phyloP scores from a whole-genome alignment of 1,140 invertebrate species.

The Acromyrmex heyeri region DNA sequence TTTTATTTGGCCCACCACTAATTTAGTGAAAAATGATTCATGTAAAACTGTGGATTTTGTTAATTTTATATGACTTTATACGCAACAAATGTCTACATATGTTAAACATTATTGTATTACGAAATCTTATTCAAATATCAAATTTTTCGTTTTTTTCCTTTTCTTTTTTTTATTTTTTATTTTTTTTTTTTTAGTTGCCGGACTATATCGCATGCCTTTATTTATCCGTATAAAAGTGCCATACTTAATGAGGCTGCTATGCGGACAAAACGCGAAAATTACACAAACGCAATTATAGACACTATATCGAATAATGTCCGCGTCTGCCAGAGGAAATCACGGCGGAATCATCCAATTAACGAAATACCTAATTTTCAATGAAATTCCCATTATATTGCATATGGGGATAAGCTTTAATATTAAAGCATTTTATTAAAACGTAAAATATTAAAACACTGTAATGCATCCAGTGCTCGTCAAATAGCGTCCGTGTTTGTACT shows the following conservation, averaged over 20 bases:
- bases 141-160: neutral
- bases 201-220: slow-evolving; percentile 3
- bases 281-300: slow-evolving; percentile 59
- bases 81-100: neutral
- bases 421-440: slow-evolving; percentile 68
- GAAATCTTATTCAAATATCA: slow-evolving; percentile 13
- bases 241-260: slow-evolving; percentile 46
- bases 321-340: slow-evolving; percentile 58
- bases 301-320: slow-evolving; percentile 62
- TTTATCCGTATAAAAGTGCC: slow-evolving; percentile 48
- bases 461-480: slow-evolving; percentile 62
- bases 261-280: slow-evolving; percentile 56
- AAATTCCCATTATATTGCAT: slow-evolving; percentile 62
- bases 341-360: slow-evolving; percentile 61
- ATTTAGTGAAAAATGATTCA: neutral
- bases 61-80: neutral
- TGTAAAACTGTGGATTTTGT: slow-evolving; percentile 1
- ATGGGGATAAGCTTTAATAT: slow-evolving; percentile 60
- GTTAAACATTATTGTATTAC: neutral
- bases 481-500: slow-evolving; percentile 62
- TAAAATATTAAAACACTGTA: slow-evolving; percentile 67
- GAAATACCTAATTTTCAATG: slow-evolving; percentile 68
- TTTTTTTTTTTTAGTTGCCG: neutral
- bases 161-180: neutral
- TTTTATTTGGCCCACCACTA: neutral